Evolutionary conservation across 2,113 vertebrate genomes (phyloP).

Genomic region (Dryoscopus gambensis): DNA sequence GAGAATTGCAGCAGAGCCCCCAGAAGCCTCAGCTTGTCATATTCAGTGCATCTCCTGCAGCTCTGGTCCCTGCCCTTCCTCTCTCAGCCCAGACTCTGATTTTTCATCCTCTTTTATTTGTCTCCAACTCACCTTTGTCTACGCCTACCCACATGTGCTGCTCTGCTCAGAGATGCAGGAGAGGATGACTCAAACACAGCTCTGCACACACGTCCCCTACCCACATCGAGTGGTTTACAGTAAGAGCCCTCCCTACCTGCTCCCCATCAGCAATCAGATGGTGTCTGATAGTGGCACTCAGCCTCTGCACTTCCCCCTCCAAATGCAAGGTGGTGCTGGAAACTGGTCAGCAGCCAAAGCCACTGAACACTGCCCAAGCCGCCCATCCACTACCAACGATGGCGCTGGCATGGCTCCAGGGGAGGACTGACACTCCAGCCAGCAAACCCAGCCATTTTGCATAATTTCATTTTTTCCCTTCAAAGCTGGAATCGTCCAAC

Average conservation of each 20-base stretch:
- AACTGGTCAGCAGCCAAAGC: not conserved
- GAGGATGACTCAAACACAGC: not conserved
- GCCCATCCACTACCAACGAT: rapidly evolving
- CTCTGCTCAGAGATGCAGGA: not conserved
- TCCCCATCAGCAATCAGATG: constrained; percentile 4
- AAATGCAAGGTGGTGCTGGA: not conserved
- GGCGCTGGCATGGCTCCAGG: not conserved
- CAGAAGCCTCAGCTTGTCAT: not conserved
- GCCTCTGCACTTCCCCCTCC: not conserved
- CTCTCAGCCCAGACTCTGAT: not conserved
- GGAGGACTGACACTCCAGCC: rapidly evolving
- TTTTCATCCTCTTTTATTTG: not conserved
- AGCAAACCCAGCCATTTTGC: not conserved
- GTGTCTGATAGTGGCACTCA: not conserved
- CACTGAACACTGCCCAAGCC: rapidly evolving
- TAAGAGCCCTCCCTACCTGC: not conserved
- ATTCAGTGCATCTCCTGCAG: not conserved
- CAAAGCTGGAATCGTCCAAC: not conserved
- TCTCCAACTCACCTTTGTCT: not conserved
- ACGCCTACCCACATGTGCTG: not conserved
- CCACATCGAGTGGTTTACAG: not conserved
- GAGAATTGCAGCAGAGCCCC: not conserved
- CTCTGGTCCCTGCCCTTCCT: not conserved
- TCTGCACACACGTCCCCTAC: not conserved
- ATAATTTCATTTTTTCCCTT: not conserved